phyloP scores from a whole-genome alignment of 2,888 invertebrate genomes.

The Drosophila kokeensis region DNA sequence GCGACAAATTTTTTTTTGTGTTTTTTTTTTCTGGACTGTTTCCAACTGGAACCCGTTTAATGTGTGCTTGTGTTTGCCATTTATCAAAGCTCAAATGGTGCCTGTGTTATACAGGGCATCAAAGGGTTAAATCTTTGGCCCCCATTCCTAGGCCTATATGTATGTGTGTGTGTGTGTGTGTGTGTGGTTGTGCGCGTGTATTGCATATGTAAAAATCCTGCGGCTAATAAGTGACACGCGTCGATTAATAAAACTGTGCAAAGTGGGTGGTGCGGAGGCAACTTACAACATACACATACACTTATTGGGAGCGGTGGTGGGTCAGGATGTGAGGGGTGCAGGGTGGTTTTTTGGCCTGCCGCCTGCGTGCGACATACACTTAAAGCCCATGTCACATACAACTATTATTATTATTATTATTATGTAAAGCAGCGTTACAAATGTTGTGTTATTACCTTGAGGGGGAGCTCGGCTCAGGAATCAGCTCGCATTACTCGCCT shows the following conservation, averaged over 20 bases:
- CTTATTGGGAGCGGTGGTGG: constrained; percentile 29
- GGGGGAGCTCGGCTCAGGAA: constrained; percentile 15
- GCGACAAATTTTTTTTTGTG: constrained; percentile 5
- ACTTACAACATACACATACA: constrained; percentile 23
- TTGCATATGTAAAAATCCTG: constrained; percentile 69
- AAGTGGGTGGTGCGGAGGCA: not conserved
- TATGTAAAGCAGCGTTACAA: constrained; percentile 64
- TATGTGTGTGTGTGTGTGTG: constrained; percentile 7
- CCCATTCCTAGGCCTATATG: not conserved
- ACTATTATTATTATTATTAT: constrained; percentile 35
- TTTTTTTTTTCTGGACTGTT: constrained; percentile 22
- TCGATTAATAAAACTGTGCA: constrained; percentile 72
- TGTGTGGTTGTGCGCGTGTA: constrained; percentile 48
- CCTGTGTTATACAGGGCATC: constrained; percentile 49
- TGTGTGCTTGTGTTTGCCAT: constrained; percentile 59
- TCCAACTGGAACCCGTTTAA: constrained; percentile 44
- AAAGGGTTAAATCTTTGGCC: constrained; percentile 65
- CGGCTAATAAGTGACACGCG: constrained; percentile 79
- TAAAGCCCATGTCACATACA: constrained; percentile 67
- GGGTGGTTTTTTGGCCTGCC: not conserved
- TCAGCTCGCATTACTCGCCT: constrained; percentile 5
- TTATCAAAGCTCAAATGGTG: constrained; percentile 72
- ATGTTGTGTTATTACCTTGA: constrained; percentile 28
- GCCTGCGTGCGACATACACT: constrained; percentile 58
- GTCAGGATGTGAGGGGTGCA: not conserved